phyloP scores from a whole-genome alignment of 2,888 invertebrate species.

The Thera obeliscata region DNA sequence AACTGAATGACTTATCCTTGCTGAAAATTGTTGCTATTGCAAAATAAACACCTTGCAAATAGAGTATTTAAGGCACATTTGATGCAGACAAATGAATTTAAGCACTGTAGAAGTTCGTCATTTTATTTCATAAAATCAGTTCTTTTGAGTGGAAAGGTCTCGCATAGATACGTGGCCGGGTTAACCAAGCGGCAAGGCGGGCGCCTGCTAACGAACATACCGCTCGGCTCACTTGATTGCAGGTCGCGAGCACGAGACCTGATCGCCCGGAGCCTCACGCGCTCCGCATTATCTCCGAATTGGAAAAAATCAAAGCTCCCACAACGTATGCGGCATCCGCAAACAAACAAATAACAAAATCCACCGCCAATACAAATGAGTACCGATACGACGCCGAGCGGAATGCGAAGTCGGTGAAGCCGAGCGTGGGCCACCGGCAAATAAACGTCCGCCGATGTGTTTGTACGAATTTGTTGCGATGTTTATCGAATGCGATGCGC shows the following conservation, averaged over 20 bases:
- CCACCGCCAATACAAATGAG: constrained; percentile 82
- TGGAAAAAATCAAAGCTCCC: constrained; percentile 82
- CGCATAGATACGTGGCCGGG: constrained; percentile 76
- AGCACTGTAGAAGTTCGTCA: constrained; percentile 69
- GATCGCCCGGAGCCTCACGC: constrained; percentile 72
- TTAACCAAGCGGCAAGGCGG: constrained; percentile 71
- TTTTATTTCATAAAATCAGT: constrained; percentile 77
- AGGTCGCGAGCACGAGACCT: constrained; percentile 55
- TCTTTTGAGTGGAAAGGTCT: constrained; percentile 78
- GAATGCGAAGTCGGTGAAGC: constrained; percentile 74
- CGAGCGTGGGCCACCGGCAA: constrained; percentile 77
- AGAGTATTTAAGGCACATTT: constrained; percentile 48
- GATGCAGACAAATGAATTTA: constrained; percentile 61
- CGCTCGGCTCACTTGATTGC: constrained; percentile 72
- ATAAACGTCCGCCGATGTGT: constrained; percentile 80
- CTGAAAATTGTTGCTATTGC: constrained; percentile 11
- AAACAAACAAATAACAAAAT: constrained; percentile 82
- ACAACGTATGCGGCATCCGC: constrained; percentile 76
- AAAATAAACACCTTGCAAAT: constrained; percentile 18
- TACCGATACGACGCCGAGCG: constrained; percentile 74
- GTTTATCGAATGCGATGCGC: constrained; percentile 78
- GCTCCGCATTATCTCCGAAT: constrained; percentile 80
- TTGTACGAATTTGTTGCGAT: constrained; percentile 79
- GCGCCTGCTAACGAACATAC: constrained; percentile 64
- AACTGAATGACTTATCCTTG: constrained; percentile 22